Evolutionary conservation across 2,888 invertebrate species (phyloP).

Genomic region (Branchipolynoe longqiensis): DNA sequence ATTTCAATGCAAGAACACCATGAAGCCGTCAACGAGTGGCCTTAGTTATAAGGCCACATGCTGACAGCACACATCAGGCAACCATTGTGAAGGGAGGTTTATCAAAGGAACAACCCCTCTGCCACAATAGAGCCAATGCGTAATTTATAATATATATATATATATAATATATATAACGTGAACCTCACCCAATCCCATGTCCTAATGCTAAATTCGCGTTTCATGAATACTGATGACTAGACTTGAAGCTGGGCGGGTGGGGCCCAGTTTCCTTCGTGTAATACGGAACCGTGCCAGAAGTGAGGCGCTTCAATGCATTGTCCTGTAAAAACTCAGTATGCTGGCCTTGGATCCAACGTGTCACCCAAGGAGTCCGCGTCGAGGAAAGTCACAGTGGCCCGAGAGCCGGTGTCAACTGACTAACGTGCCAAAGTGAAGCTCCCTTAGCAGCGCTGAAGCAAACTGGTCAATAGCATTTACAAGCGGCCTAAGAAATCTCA

Average conservation of each 20-base stretch:
- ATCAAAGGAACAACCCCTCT: conserved; percentile 55
- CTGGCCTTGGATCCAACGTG: conserved; percentile 73
- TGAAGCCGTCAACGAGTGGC: background rate
- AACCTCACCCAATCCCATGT: conserved; percentile 50
- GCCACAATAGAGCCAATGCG: conserved; percentile 55
- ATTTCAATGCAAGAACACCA: conserved; percentile 28
- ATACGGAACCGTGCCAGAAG: conserved; percentile 3
- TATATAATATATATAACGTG: conserved; percentile 32
- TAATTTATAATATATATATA: conserved; percentile 17
- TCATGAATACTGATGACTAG: conserved; percentile 53
- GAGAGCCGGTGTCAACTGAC: conserved; percentile 58
- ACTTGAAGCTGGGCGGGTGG: conserved; percentile 19
- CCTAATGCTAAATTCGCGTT: conserved; percentile 38
- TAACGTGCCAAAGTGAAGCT: conserved; percentile 41
- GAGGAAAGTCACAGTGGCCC: conserved; percentile 6
- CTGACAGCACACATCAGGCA: conserved; percentile 16
- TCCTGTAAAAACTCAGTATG: conserved; percentile 57
- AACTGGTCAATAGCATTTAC: conserved; percentile 57
- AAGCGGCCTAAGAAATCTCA: background rate
- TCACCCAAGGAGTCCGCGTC: conserved; percentile 68
- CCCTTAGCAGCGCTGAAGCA: conserved; percentile 51
- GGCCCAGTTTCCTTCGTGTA: conserved; percentile 19
- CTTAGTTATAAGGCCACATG: conserved; percentile 3
- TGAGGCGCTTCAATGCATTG: conserved; percentile 18
- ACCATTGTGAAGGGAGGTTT: conserved; percentile 47